Percentiles rank a stretch among this genome's conserved stretches.
Conservation (phyloP, 92 coral and sea anemone genomes). For the Phymanthus crucifer region DNA sequence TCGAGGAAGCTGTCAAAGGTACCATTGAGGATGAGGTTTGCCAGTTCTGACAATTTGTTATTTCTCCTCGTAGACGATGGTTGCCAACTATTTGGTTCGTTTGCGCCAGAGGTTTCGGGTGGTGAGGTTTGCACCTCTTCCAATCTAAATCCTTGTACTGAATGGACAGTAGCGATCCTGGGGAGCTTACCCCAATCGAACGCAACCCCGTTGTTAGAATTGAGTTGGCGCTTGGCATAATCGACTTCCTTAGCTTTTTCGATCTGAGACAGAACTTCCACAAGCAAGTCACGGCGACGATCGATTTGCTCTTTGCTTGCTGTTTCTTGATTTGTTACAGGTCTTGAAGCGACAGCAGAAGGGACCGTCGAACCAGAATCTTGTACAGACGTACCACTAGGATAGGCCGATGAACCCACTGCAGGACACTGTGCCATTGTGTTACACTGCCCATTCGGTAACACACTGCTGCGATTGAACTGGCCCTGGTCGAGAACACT, state of each 20-base stretch:
- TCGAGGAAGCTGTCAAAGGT: slow-evolving; percentile 15
- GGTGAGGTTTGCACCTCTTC: neutral
- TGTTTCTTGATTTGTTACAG: neutral
- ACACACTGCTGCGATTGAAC: neutral
- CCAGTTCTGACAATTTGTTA: slow-evolving; percentile 19
- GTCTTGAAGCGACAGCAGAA: neutral
- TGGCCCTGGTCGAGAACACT: neutral
- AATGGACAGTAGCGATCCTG: slow-evolving; percentile 27
- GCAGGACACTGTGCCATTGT: neutral
- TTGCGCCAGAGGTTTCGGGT: neutral
- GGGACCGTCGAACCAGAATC: neutral
- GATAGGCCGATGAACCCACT: neutral
- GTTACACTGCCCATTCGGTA: neutral
- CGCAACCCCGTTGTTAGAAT: slow-evolving; percentile 21
- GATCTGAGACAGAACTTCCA: slow-evolving; percentile 18
- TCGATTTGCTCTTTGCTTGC: neutral
- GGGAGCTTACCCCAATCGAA: slow-evolving; percentile 36
- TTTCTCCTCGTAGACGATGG: neutral
- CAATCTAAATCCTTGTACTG: slow-evolving; percentile 15
- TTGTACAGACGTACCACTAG: neutral
- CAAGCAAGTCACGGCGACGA: slow-evolving; percentile 11
- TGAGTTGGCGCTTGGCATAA: slow-evolving; percentile 15
- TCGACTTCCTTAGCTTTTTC: neutral
- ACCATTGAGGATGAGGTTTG: slow-evolving; percentile 14
- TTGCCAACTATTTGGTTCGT: neutral